Evolutionary conservation across 1,140 invertebrate genomes (phyloP), one percentile per base, ranked within the genome.

Genomic region (Papilio helenus): DNA sequence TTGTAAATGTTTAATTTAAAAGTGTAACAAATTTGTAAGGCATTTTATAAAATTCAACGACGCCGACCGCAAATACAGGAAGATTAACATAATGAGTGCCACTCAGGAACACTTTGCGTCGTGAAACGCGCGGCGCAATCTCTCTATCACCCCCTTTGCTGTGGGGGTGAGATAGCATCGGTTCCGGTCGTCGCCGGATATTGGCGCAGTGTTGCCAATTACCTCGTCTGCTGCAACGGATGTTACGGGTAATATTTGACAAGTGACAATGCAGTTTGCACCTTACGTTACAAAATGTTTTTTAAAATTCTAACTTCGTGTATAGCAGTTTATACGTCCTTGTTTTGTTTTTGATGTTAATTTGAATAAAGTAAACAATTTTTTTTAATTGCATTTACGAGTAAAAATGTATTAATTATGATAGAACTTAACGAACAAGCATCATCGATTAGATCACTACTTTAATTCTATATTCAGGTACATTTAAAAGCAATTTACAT

Each of bases 171-270:
- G 74, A 76, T 76, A 76, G 46, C 29, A 58, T 76, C 74, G 16
- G 12, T 76, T 58, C 74, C 74, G 49, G 74, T 73, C 73, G 73
- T 7, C n/a, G 73, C 73, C 73, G 73, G 73, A 76, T 76, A 76
- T 76, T 76, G 73, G 49, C n/a, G 16, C 73, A 34, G 49, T 76
- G 16, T 34, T 58, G 73, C 49, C 73, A 58, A 76, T 76, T 76
- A 76, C 46, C 72, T 46, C n/a, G 72, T 49, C 72, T 44, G 20
- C 23, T 23, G 44, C 42, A 20, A 42, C n/a, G 3, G 29, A 68
- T 9, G 20, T 73, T 73, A 29, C 10, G 72, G 44, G 3, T 16
- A 26, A 49, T 29, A 29, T 68, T 68, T 68, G 10, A 20, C 26
- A 23, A 46, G 23, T 51, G 16, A 23, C 20, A 26, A 44, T 23